Evolutionary conservation across 2,797 vertebrate species (phyloP).

Genomic region (Tiaroga cobitis): DNA sequence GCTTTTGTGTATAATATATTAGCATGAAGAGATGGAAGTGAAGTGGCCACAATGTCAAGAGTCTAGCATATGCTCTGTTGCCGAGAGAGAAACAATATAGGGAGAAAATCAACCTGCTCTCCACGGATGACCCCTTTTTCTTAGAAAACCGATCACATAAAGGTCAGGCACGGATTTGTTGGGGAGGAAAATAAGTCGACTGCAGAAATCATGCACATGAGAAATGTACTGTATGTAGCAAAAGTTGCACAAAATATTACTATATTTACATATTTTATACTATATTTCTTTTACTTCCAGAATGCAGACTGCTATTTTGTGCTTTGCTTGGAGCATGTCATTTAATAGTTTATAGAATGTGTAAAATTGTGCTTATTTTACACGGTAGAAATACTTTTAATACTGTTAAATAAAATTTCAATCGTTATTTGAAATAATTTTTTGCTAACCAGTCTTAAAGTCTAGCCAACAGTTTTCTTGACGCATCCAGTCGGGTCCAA

Average conservation of each 20-base stretch:
- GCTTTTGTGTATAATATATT: slow-evolving; percentile 26
- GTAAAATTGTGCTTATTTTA: background rate
- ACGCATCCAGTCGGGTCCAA: background rate
- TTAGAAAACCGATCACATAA: slow-evolving; percentile 63
- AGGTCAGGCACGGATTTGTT: slow-evolving; percentile 55
- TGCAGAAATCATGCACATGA: slow-evolving; percentile 52
- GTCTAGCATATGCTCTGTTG: slow-evolving; percentile 50
- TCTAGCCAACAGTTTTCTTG: background rate
- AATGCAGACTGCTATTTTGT: background rate
- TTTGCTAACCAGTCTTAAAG: background rate
- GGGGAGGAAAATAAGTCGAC: slow-evolving; percentile 55
- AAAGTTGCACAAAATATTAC: no score
- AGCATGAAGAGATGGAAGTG: slow-evolving; percentile 9
- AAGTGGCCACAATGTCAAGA: slow-evolving; percentile 23
- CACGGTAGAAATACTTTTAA: background rate
- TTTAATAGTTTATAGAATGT: background rate
- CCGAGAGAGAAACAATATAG: slow-evolving; percentile 31
- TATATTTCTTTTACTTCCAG: background rate
- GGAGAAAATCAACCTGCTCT: slow-evolving; percentile 40
- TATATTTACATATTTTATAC: background rate
- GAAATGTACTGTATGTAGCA: background rate
- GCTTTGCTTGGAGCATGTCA: background rate
- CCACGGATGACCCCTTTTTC: slow-evolving; percentile 56
- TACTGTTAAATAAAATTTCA: background rate
- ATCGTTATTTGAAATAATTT: background rate